Conservation (phyloP, 2,113 vertebrate genomes). For the Podiceps cristatus region DNA sequence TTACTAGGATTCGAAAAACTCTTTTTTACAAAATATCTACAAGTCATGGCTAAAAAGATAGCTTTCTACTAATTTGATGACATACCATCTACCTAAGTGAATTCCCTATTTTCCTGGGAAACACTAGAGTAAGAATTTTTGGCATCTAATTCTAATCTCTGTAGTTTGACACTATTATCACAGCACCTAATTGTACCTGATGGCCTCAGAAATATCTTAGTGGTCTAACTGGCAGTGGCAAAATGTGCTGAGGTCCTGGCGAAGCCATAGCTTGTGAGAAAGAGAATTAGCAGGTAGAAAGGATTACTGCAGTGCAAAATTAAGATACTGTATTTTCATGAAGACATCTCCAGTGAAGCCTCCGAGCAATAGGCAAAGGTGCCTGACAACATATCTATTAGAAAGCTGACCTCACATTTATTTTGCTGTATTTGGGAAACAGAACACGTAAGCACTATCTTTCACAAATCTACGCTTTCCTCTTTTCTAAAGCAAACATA, state of each 20-base stretch:
- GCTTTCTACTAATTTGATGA: background rate
- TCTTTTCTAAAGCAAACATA: background rate
- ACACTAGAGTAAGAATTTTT: background rate
- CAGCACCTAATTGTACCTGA: background rate
- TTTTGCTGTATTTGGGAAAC: background rate
- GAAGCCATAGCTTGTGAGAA: background rate
- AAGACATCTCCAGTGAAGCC: background rate
- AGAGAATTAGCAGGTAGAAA: background rate
- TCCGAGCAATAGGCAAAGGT: background rate
- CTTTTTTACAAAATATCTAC: background rate
- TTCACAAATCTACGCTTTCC: background rate
- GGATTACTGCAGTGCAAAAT: background rate
- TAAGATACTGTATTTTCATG: background rate
- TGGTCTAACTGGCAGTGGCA: background rate
- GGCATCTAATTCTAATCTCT: background rate
- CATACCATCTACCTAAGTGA: background rate
- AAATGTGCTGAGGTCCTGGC: background rate
- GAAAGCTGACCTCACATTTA: background rate
- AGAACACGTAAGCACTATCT: background rate
- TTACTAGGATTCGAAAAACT: background rate
- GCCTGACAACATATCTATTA: background rate
- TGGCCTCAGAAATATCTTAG: background rate
- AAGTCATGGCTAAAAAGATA: background rate
- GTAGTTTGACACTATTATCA: background rate
- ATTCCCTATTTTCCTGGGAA: background rate